Conservation (phyloP, 2,888 invertebrate genomes). For the Syritta pipiens region DNA sequence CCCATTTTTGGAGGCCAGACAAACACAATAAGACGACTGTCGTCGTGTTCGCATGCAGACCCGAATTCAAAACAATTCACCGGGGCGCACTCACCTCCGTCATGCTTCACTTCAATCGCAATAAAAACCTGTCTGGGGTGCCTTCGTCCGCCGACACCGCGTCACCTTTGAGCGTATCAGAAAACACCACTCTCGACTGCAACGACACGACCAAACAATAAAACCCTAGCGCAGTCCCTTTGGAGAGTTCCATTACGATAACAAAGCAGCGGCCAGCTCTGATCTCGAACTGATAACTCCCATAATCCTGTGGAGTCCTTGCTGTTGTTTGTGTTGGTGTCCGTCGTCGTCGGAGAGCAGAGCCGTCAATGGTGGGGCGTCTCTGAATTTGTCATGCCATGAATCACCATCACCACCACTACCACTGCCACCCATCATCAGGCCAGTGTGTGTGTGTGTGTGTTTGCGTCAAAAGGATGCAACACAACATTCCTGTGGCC, state of each 20-base stretch:
- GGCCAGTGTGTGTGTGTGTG: too few species aligned
- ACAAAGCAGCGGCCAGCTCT: constrained; percentile 22
- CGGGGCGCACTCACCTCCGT: not conserved
- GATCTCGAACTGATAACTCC: constrained; percentile 55
- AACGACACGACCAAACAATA: not conserved
- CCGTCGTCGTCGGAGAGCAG: not conserved
- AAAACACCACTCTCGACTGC: not conserved
- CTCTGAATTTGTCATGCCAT: constrained; percentile 49
- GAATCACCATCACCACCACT: constrained; percentile 51
- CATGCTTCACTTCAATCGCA: constrained; percentile 10
- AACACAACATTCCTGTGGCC: constrained; percentile 50
- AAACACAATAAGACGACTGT: not conserved
- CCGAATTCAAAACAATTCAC: not conserved
- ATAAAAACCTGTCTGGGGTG: constrained; percentile 36
- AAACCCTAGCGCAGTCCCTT: not conserved
- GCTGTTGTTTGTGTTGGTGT: too few species aligned
- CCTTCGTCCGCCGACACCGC: not conserved
- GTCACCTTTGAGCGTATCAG: too few species aligned
- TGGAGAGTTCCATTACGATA: not conserved
- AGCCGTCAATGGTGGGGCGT: constrained; percentile 27
- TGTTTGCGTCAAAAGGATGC: constrained; percentile 48
- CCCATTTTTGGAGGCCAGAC: too few species aligned
- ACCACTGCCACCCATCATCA: not conserved
- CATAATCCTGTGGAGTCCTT: constrained; percentile 32
- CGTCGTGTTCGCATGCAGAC: too few species aligned